Percentiles rank a stretch among this genome's conserved stretches.
Conservation (phyloP, 2,113 vertebrate genomes). For the Actenoides hombroni region DNA sequence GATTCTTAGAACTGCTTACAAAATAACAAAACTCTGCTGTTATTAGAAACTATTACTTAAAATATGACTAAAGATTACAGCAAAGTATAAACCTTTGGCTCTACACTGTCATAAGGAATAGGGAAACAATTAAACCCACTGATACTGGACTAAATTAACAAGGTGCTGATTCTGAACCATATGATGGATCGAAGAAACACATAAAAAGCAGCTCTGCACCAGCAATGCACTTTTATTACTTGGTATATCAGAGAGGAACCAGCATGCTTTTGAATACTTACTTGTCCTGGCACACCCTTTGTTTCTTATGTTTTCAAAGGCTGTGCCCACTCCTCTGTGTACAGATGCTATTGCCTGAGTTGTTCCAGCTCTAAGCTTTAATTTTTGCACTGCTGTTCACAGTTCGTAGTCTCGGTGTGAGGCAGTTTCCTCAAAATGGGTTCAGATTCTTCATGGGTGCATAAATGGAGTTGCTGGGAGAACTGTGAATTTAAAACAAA, state of each 20-base stretch:
- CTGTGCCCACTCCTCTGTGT: not conserved
- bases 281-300: not conserved
- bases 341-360: not conserved
- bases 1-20: not conserved
- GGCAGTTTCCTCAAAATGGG: not conserved
- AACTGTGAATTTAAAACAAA: not conserved
- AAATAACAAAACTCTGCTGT: not conserved
- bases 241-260: not conserved
- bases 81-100: not conserved
- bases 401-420: rapidly evolving
- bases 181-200: not conserved
- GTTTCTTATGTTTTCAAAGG: not conserved
- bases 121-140: not conserved
- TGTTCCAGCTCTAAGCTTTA: not conserved
- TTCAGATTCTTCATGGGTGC: not conserved
- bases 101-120: not conserved
- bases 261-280: not conserved
- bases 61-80: not conserved
- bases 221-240: not conserved
- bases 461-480: not conserved
- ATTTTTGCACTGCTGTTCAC: not conserved
- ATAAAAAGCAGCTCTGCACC: not conserved
- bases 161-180: not conserved
- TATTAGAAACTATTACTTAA: not conserved
- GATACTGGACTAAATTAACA: not conserved